Evolutionary conservation across 2,888 invertebrate genomes (phyloP).

Genomic region (Philonicus albiceps): DNA sequence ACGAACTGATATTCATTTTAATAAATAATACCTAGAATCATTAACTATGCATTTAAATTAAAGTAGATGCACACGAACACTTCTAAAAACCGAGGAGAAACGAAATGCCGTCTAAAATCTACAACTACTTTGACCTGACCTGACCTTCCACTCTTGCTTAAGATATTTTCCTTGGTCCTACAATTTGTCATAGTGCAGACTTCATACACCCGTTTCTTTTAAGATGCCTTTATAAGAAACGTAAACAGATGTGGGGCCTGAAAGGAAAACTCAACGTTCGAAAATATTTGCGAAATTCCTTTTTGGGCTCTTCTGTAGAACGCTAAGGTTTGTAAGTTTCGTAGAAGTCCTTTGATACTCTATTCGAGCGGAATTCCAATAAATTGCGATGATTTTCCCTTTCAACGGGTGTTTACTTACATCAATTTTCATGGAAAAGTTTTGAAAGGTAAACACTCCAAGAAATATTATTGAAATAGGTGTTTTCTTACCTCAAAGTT

Average conservation of each 20-base stretch:
- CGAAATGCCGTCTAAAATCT: too few relatives aligned
- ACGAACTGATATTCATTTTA: neutral
- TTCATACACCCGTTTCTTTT: neutral
- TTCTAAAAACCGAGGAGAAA: neutral
- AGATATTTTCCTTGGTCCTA: neutral
- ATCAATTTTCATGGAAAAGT: neutral
- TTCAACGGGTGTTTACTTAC: neutral
- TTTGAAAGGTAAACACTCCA: neutral
- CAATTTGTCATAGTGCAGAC: neutral
- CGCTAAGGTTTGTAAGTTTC: neutral
- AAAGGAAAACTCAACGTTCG: neutral
- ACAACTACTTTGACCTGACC: too few relatives aligned
- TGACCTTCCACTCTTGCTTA: neutral
- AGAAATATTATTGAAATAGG: neutral
- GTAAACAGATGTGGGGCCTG: neutral
- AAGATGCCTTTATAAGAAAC: neutral
- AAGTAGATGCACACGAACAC: neutral
- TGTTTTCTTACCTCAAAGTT: neutral
- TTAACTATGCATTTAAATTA: neutral
- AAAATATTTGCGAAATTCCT: neutral
- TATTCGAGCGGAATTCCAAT: neutral
- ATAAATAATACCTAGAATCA: neutral
- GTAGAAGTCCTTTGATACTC: neutral
- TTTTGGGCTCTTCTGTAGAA: neutral
- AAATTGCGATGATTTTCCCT: neutral